Base-by-base conservation (phyloP, 2,113 vertebrate species). In the Eonycteris spelaea region DNA sequence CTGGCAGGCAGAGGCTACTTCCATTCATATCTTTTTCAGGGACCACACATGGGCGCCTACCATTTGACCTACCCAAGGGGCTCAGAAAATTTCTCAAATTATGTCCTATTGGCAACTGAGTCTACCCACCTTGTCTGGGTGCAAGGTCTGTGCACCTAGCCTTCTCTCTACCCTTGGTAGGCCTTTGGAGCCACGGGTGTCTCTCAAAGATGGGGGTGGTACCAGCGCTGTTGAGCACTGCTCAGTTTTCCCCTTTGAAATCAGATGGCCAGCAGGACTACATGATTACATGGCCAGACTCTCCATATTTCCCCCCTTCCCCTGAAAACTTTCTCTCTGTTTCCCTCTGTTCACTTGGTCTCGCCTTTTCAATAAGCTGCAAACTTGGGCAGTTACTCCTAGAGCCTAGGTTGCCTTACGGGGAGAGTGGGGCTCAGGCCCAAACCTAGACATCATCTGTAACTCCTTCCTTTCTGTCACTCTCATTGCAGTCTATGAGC, bases 21-120 rank as follows among this genome's bases (percentile, higher is more conserved):
- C 1, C 2, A 33, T 38, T 15, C 14, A 1, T 2, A 0, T 75
- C 45, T 90, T 45, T 26, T 2, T 1, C 45, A 21, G 59, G 55
- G 33, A 57, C 53, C 30, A 30, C 57, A 45, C 5, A 1, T 6
- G 11, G 12, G 1, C 67, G 6, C 35, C 63, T 38, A n/a, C 24
- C 30, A 16, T 65, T 19, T 67, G 68, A 75, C 24, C 68, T 48
- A 28, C 19, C 68, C 33, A 13, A 12, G 33, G 71, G 26, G 38
- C 43, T 38, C 33, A 13, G 79, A 55, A 45, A 57, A 4, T 61
- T 51, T 59, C 40, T 85, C 79, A 38, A 4, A 59, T 48, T 5
- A 21, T 11, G 19, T 77, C 33, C 77, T n/a, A 40, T 45, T 1
- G 4, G 40, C 71, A 43, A 9, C 26, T 1, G 13, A 59, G 40